A percentile compares a stretch with the other conserved stretches of the same genome.
Evolutionary conservation across 2,888 invertebrate species (phyloP).

Genomic region (Ectemnius cavifrons): DNA sequence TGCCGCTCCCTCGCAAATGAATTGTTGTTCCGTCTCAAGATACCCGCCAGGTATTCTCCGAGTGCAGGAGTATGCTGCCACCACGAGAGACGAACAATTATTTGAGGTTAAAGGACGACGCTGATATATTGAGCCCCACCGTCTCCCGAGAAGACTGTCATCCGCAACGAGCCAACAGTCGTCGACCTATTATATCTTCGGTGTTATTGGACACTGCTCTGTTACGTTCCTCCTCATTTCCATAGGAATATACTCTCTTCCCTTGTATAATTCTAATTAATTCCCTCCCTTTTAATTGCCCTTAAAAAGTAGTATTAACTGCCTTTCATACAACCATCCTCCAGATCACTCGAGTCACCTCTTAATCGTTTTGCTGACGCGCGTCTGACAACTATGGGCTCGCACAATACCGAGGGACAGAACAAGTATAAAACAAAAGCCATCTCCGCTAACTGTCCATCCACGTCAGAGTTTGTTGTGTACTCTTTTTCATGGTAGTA

Average conservation of each 20-base stretch:
- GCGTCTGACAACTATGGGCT: too few species aligned
- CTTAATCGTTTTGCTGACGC: too few species aligned
- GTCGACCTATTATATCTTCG: slow-evolving; percentile 42
- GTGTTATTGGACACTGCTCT: slow-evolving; percentile 33
- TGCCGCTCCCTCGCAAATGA: slow-evolving; percentile 43
- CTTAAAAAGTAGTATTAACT: not conserved
- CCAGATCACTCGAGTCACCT: too few species aligned
- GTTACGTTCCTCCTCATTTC: slow-evolving; percentile 42
- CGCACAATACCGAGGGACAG: too few species aligned
- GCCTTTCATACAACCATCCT: too few species aligned
- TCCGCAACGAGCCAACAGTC: slow-evolving; percentile 49
- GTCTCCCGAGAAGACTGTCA: slow-evolving; percentile 59
- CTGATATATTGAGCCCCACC: slow-evolving; percentile 58
- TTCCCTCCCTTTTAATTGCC: not conserved
- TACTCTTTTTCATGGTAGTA: too few species aligned
- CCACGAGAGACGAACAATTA: slow-evolving; percentile 60
- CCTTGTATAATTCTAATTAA: not conserved
- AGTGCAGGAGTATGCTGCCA: slow-evolving; percentile 29
- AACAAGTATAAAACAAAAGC: too few species aligned
- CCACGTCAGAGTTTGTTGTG: too few species aligned
- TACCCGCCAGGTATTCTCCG: slow-evolving; percentile 46
- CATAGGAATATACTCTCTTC: not conserved
- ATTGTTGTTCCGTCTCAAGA: slow-evolving; percentile 47
- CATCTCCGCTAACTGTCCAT: too few species aligned
- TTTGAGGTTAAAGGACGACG: slow-evolving; percentile 64